Evolutionary conservation across 2,797 vertebrate genomes (phyloP), one percentile per base, ranked within the genome.

Genomic region (Lerista edwardsae): DNA sequence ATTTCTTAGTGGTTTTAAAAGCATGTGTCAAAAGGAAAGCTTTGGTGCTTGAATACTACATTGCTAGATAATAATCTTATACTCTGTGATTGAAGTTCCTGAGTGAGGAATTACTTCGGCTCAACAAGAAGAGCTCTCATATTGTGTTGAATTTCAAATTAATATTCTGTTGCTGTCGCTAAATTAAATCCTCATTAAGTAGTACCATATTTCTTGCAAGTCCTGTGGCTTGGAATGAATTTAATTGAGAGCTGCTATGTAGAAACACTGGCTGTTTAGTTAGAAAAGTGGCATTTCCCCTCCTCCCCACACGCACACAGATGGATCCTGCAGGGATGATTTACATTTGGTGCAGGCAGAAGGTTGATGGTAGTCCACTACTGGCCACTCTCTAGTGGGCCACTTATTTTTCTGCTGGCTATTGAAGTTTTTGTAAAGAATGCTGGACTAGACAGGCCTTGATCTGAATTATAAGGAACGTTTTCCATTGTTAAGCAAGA

Each of bases 161-260:
- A 87, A 87, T 36, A 72, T 87, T 82, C 23, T 78, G 59, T 87
- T 82, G 78, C 8, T 65, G 57, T 65, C 77, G 75, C 55, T 92
- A 82, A 87, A 89, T 91, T 88, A 87, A 92, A 80, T 29, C 79
- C 31, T 86, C 47, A 27, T 41, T 91, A 80, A 2, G 69, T 84
- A 87, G 59, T 72, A 74, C 59, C 68, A 67, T 64, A 64, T 75
- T 76, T 79, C 68, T 76, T 76, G 25, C 62, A 90, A 88, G 82
- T 29, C 83, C 10, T 31, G 55, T 55, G 73, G 59, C 39, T 92
- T 64, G 34, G 17, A 59, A 2, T 89, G 74, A 92, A 91, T 69
- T 86, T 82, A 85, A 84, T 89, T 84, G 83, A 14, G 9, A 80
- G 57, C 23, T 23, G 39, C 47, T 67, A 47, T 74, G 84, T 41